These are phyloP conservation scores for Apamea crenata DNA, from an alignment of 2,888 invertebrate genomes.

Conservation along the genomic window DNA sequence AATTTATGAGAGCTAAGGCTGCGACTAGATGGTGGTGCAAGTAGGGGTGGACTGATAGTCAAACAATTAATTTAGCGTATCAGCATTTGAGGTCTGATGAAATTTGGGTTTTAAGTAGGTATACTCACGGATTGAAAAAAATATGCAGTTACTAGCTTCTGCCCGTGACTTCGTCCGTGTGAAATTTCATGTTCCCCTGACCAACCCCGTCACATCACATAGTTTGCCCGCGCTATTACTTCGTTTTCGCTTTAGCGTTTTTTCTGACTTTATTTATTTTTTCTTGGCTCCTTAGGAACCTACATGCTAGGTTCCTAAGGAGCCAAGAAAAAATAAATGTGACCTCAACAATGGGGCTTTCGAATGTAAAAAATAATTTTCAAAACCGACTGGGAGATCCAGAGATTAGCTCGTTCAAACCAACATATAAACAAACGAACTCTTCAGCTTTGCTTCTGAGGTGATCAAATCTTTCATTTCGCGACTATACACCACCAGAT, in stretches of 20 bases:
- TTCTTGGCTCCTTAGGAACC: neutral
- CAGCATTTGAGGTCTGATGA: neutral
- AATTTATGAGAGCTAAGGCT: slow-evolving; percentile 41
- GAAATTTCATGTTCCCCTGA: neutral
- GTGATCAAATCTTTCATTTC: neutral
- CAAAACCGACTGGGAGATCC: no score
- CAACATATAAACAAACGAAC: no score
- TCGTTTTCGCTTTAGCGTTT: neutral
- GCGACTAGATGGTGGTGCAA: neutral
- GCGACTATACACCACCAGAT: neutral
- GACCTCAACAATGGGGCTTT: no score
- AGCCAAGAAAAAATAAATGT: no score
- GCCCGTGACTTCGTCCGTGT: neutral
- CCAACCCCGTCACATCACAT: neutral
- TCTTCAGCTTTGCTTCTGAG: no score
- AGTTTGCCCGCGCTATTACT: neutral
- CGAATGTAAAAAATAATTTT: no score
- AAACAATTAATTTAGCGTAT: neutral
- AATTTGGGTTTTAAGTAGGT: neutral
- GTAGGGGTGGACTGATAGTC: neutral
- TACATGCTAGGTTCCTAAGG: no score
- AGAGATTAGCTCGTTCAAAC: no score
- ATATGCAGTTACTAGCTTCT: neutral
- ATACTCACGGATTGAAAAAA: neutral
- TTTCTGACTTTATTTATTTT: neutral